Evolutionary conservation across 1,140 invertebrate species (phyloP).

Genomic region (Tetramorium parvispinum): DNA sequence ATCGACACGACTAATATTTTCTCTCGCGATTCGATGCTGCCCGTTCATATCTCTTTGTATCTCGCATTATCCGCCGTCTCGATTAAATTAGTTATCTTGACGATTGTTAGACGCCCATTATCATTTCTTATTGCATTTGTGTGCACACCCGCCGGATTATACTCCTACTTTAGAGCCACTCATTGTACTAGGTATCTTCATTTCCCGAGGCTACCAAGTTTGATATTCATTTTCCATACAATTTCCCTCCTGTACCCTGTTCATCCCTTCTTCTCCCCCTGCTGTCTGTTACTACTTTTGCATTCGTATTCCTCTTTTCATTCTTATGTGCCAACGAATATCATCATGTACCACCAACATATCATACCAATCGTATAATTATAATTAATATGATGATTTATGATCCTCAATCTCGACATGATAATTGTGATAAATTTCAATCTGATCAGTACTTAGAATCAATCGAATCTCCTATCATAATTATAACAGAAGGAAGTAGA

Average conservation of each 20-base stretch:
- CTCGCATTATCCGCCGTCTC: neutral
- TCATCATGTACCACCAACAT: neutral
- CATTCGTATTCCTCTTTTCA: neutral
- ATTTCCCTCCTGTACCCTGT: neutral
- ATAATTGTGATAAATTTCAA: constrained; percentile 8
- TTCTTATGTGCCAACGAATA: neutral
- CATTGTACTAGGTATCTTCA: constrained; percentile 13
- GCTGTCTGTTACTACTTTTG: neutral
- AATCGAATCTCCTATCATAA: neutral
- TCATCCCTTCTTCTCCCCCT: neutral
- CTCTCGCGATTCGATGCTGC: constrained; percentile 17
- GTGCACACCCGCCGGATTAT: neutral
- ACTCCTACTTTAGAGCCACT: neutral
- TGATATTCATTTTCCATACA: constrained; percentile 37
- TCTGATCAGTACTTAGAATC: neutral
- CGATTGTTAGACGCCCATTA: constrained; percentile 30
- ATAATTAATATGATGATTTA: neutral
- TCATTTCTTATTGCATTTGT: constrained; percentile 17
- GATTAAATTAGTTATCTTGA: constrained; percentile 32
- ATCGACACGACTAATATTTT: constrained; percentile 55
- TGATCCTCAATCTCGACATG: neutral
- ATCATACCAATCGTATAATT: neutral
- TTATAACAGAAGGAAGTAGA: neutral
- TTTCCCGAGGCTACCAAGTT: constrained; percentile 22
- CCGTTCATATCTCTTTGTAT: constrained; percentile 21